Evolutionary conservation across 2,888 invertebrate species (phyloP).

Genomic region (Scaptomyza parva): DNA sequence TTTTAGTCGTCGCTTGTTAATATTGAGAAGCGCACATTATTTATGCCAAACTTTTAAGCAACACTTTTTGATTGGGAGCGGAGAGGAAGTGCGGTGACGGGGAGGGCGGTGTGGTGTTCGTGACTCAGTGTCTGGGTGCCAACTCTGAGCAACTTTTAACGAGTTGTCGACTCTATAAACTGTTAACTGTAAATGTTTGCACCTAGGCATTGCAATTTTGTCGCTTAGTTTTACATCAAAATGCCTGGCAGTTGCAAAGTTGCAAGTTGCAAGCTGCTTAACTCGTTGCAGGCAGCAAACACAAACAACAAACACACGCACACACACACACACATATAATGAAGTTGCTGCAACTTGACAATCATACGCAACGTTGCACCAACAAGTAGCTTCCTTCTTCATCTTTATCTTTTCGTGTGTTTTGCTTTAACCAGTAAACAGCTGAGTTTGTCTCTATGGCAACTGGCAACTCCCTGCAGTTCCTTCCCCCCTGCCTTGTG

Average conservation of each 20-base stretch:
- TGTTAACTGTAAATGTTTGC: conserved; percentile 54
- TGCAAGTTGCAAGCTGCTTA: conserved; percentile 57
- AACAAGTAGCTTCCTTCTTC: conserved; percentile 13
- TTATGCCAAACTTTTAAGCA: conserved; percentile 72
- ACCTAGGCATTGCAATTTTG: conserved; percentile 58
- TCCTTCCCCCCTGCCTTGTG: background rate
- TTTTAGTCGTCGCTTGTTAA: conserved; percentile 67
- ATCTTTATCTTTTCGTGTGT: background rate
- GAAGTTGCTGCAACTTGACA: conserved; percentile 47
- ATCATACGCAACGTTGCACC: conserved; percentile 56
- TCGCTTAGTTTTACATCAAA: conserved; percentile 58
- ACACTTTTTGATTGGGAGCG: conserved; percentile 64
- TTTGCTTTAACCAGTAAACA: conserved; percentile 26
- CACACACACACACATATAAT: too few relatives aligned
- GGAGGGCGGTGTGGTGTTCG: background rate
- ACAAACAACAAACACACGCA: background rate
- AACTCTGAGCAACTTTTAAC: conserved; percentile 68
- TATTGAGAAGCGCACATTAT: conserved; percentile 75
- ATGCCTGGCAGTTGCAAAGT: conserved; percentile 21
- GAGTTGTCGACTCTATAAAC: conserved; percentile 50
- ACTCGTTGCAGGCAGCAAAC: conserved; percentile 34
- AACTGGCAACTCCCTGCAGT: background rate
- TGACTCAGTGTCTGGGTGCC: conserved; percentile 19
- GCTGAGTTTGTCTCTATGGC: conserved; percentile 15
- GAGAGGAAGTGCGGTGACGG: background rate